Evolutionary conservation across 2,888 invertebrate genomes (phyloP).

Genomic region (Ormyrus pomaceus): DNA sequence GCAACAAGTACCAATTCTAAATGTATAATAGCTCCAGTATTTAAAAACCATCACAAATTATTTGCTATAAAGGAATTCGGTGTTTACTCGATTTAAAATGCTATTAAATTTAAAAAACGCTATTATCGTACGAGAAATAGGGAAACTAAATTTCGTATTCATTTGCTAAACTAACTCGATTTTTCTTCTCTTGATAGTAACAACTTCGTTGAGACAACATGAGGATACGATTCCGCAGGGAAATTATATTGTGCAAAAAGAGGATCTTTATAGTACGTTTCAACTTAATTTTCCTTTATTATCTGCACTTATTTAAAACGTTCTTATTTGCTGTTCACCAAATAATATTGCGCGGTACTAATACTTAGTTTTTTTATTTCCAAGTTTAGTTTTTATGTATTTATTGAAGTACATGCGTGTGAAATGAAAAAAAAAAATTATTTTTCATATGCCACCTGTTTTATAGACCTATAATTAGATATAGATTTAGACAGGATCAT

Average conservation of each 20-base stretch:
- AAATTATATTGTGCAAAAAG: constrained; percentile 48
- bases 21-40: neutral
- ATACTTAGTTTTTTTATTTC: constrained; percentile 6
- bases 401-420: neutral
- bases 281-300: constrained; percentile 22
- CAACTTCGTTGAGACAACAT: constrained; percentile 22
- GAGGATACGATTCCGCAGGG: constrained; percentile 47
- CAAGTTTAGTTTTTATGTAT: neutral
- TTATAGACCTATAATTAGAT: neutral
- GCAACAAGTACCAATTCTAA: too few relatives aligned
- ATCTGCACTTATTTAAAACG: constrained; percentile 18
- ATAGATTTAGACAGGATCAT: neutral
- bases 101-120: constrained; percentile 10
- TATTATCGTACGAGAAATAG: constrained; percentile 12
- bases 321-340: too few relatives aligned
- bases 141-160: constrained; percentile 39
- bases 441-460: neutral
- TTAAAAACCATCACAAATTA: neutral
- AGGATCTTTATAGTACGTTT: constrained; percentile 24
- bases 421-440: neutral
- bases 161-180: constrained; percentile 41
- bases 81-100: neutral
- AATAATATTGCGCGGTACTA: too few relatives aligned
- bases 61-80: neutral
- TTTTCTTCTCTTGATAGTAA: constrained; percentile 26